Evolutionary conservation across 1,140 invertebrate species (phyloP).

Genomic region (Teleogryllus occipitalis): DNA sequence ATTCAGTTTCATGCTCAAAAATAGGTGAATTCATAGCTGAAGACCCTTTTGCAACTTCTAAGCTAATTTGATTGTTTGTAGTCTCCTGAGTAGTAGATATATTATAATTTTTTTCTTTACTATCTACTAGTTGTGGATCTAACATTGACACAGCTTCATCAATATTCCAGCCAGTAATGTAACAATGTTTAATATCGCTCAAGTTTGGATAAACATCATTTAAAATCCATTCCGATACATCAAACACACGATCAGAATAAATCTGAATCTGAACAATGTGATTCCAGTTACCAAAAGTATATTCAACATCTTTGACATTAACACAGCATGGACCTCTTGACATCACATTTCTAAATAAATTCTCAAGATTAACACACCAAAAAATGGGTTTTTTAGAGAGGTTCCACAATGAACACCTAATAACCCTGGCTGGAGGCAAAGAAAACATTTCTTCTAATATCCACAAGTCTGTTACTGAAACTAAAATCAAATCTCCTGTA

Average conservation of each 20-base stretch:
- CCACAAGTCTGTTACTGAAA: background rate
- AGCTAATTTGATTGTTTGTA: background rate
- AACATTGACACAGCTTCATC: background rate
- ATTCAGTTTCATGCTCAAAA: background rate
- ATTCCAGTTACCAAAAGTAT: background rate
- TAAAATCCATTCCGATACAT: background rate
- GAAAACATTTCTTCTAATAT: background rate
- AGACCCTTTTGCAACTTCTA: too few relatives aligned
- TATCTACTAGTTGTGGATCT: background rate
- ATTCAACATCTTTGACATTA: background rate
- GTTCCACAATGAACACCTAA: background rate
- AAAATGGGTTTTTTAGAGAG: background rate
- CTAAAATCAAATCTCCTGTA: background rate
- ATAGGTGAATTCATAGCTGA: too few relatives aligned
- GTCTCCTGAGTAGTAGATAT: background rate
- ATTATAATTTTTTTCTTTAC: background rate
- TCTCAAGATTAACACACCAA: background rate
- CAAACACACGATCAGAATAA: background rate
- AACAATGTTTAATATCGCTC: background rate
- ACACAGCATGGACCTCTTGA: background rate
- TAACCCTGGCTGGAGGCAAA: background rate
- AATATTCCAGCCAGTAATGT: background rate
- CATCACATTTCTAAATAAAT: background rate
- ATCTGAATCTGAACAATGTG: background rate
- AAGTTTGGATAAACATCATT: background rate